A percentile compares a stretch with the other conserved stretches of the same genome.
Conservation (phyloP, 2,797 vertebrate genomes). For the Jordanella pulchra region DNA sequence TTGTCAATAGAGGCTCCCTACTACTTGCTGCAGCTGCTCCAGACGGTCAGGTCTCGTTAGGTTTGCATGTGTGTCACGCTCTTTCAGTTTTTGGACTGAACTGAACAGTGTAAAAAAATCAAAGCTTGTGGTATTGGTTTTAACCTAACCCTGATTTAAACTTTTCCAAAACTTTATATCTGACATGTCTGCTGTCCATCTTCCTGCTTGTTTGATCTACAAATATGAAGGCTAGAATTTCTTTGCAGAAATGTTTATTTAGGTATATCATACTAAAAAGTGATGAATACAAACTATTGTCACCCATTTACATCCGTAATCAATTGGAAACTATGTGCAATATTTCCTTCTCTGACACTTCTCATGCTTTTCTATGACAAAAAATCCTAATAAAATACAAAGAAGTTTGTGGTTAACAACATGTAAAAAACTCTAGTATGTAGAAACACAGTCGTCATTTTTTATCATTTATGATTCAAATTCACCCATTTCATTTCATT, state of each 20-base stretch:
- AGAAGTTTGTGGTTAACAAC: background rate
- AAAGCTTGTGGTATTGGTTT: background rate
- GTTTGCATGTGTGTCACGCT: background rate
- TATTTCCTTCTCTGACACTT: background rate
- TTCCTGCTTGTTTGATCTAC: background rate
- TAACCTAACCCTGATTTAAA: background rate
- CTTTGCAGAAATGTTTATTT: background rate
- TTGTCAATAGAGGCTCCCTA: background rate
- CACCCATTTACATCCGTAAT: background rate
- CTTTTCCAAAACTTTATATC: background rate
- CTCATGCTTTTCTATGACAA: background rate
- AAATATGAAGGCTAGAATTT: no score
- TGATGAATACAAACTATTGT: background rate
- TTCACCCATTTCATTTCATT: no score
- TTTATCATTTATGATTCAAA: slow-evolving; percentile 15
- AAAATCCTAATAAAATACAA: background rate
- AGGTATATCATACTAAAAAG: background rate
- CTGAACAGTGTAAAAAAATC: background rate
- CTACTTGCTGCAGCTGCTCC: background rate
- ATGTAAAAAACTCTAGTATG: background rate
- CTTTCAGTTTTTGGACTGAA: background rate
- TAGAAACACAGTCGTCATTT: background rate
- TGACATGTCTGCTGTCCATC: background rate
- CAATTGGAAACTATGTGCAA: background rate
- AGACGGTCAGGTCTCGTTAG: background rate